Conservation (phyloP, 1,140 invertebrate species). For the Drosophila ohnishii region DNA sequence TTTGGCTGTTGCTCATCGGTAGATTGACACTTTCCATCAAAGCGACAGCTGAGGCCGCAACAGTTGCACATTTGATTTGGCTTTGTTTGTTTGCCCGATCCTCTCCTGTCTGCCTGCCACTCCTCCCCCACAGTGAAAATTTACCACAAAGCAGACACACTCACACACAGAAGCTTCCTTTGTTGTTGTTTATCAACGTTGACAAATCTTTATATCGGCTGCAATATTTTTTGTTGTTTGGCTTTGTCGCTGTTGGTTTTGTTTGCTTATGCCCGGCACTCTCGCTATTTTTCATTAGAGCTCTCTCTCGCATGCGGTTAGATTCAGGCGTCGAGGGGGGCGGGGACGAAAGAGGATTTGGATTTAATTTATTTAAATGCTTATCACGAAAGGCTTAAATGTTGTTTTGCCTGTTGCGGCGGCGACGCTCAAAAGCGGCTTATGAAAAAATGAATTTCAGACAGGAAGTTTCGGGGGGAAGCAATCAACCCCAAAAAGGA, state of each 20-base stretch:
- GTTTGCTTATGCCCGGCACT: conserved; percentile 64
- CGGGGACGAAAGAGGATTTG: conserved; percentile 52
- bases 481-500: conserved; percentile 35
- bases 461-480: conserved; percentile 1
- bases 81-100: conserved; percentile 40
- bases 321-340: neutral
- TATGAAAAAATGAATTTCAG: conserved; percentile 53
- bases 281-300: conserved; percentile 78
- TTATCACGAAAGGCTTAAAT: conserved; percentile 81
- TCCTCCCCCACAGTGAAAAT: conserved; percentile 25
- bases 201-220: conserved; percentile 78
- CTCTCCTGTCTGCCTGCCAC: conserved; percentile 35
- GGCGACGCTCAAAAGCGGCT: conserved; percentile 74
- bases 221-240: conserved; percentile 51
- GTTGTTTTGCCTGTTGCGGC: conserved; percentile 77
- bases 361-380: conserved; percentile 81
- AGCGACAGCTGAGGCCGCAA: conserved; percentile 56
- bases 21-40: conserved; percentile 70
- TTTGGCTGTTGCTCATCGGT: conserved; percentile 17
- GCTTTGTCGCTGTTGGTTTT: conserved; percentile 45
- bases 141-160: conserved; percentile 44
- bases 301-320: conserved; percentile 58
- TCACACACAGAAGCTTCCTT: conserved; percentile 25
- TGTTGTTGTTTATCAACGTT: conserved; percentile 78
- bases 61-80: conserved; percentile 70